phyloP scores from a whole-genome alignment of 2,797 vertebrate species.

The Anguilla marmorata region DNA sequence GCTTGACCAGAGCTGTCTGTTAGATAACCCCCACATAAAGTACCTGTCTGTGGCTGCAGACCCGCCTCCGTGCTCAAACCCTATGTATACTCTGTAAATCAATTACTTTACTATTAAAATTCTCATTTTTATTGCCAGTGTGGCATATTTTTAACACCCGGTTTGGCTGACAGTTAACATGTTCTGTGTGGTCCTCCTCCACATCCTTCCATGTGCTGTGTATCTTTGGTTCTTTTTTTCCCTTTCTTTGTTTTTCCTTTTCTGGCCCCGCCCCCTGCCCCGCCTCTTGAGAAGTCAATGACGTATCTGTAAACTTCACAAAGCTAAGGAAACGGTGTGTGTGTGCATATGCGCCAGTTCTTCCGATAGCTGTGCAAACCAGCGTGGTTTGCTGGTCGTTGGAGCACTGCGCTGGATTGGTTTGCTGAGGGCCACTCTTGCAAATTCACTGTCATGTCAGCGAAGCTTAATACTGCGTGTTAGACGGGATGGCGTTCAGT shows the following conservation, averaged over 20 bases:
- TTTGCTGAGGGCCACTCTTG: conserved; percentile 30
- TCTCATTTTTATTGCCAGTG: conserved; percentile 75
- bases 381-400: background rate
- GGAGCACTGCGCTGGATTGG: conserved; percentile 31
- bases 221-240: conserved; percentile 23
- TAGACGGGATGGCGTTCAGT: conserved; percentile 32
- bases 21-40: conserved; percentile 50
- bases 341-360: background rate
- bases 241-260: background rate
- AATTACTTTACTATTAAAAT: conserved; percentile 76
- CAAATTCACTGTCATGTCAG: conserved; percentile 36
- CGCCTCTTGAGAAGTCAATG: background rate
- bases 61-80: conserved; percentile 72
- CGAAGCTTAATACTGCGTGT: conserved; percentile 42
- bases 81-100: conserved; percentile 78
- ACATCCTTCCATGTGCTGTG: conserved; percentile 31
- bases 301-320: background rate
- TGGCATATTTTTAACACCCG: conserved; percentile 65
- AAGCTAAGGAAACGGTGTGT: background rate
- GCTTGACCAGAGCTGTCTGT: conserved; percentile 59
- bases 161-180: conserved; percentile 56
- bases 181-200: conserved; percentile 52
- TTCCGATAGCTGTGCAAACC: background rate
- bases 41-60: conserved; percentile 52
- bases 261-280: conserved; percentile 1